These are phyloP conservation scores for Heliconius charithonia DNA, from an alignment of 2,888 invertebrate species.

Conservation along the genomic window DNA sequence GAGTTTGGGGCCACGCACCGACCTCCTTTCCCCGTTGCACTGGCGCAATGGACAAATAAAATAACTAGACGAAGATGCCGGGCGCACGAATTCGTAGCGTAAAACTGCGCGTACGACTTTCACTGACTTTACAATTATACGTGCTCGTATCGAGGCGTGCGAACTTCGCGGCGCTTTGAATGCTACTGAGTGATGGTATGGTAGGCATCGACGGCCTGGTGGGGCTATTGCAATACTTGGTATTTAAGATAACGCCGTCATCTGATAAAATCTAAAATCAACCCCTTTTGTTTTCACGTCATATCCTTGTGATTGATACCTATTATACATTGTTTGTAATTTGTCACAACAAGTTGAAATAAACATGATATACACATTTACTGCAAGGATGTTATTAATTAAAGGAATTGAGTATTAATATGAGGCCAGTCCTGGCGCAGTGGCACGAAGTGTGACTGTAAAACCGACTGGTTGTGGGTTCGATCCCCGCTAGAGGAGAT, in stretches of 20 bases:
- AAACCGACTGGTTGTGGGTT: too few species aligned
- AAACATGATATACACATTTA: neutral
- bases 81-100: constrained; percentile 74
- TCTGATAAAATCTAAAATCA: constrained; percentile 66
- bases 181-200: constrained; percentile 62
- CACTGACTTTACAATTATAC: constrained; percentile 64
- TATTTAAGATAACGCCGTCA: constrained; percentile 58
- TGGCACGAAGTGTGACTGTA: too few species aligned
- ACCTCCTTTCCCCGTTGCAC: constrained; percentile 82
- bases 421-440: too few species aligned
- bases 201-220: constrained; percentile 50
- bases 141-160: constrained; percentile 69
- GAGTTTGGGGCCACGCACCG: constrained; percentile 69
- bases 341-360: neutral
- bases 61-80: constrained; percentile 80
- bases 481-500: too few species aligned
- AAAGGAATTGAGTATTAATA: neutral
- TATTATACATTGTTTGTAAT: neutral
- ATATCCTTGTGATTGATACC: constrained; percentile 2
- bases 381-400: neutral
- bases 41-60: constrained; percentile 81
- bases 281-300: constrained; percentile 57
- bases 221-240: constrained; percentile 49
- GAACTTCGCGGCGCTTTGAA: constrained; percentile 70
- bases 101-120: constrained; percentile 77